These are phyloP conservation scores for Orchesella cincta DNA, from an alignment of 1,140 invertebrate species.

Conservation along the genomic window DNA sequence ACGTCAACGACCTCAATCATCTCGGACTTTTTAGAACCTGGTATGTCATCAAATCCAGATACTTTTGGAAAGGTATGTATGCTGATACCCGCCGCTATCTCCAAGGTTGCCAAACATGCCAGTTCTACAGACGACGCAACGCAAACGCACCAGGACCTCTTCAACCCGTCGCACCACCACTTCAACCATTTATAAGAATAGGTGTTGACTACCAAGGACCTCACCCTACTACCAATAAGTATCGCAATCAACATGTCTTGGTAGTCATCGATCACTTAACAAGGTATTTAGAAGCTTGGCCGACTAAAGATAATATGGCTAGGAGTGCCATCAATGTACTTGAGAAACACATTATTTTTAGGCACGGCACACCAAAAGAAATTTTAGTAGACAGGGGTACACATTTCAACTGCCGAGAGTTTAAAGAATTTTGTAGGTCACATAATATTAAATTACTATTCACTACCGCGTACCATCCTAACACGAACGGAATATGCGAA, in stretches of 20 bases:
- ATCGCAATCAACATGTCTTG: constrained; percentile 36
- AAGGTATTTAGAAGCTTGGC: constrained; percentile 10
- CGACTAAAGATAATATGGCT: background rate
- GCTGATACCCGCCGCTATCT: constrained; percentile 13
- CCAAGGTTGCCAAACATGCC: constrained; percentile 28
- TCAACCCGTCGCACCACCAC: background rate
- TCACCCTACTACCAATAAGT: background rate
- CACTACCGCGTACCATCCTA: constrained; percentile 38
- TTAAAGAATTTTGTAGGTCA: constrained; percentile 49
- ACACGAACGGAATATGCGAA: constrained; percentile 50
- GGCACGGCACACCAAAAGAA: constrained; percentile 46
- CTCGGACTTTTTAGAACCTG: constrained; percentile 30
- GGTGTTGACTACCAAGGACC: constrained; percentile 38
- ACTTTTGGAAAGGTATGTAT: constrained; percentile 31
- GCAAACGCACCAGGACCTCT: background rate
- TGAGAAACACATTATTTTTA: constrained; percentile 18
- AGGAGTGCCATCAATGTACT: background rate
- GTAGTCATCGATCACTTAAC: constrained; percentile 35
- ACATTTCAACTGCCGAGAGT: constrained; percentile 51
- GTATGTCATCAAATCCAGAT: background rate
- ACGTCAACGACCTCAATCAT: constrained; percentile 24
- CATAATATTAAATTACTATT: constrained; percentile 46
- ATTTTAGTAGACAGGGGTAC: constrained; percentile 54
- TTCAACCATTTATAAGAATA: constrained; percentile 17
- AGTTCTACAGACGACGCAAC: constrained; percentile 22